Evolutionary conservation across 2,113 vertebrate species (phyloP).

Genomic region (Otus sunia): DNA sequence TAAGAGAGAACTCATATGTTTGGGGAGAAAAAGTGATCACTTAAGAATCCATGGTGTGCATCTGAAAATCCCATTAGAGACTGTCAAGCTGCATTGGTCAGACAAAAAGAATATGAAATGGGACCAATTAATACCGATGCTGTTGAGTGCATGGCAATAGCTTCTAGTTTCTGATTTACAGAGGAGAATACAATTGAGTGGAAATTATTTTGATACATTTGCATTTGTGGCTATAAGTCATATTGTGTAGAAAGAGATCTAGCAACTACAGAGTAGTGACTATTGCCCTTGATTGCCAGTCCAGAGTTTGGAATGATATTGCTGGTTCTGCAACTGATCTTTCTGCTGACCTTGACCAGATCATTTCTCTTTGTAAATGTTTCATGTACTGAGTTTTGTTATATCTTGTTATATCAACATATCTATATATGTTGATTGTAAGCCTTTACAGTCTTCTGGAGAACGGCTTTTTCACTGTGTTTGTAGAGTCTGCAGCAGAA

Average conservation of each 20-base stretch:
- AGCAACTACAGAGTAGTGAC: background rate
- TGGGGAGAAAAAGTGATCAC: slow-evolving; percentile 72
- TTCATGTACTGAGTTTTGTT: background rate
- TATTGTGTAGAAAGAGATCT: background rate
- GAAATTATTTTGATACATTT: slow-evolving; percentile 65
- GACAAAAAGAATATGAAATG: slow-evolving; percentile 69
- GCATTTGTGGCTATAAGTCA: slow-evolving; percentile 24
- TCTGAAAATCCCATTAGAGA: slow-evolving; percentile 75
- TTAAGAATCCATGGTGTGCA: slow-evolving; percentile 73
- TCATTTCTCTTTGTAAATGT: background rate
- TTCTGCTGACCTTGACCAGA: background rate
- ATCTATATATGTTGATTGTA: background rate
- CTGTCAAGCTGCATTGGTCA: slow-evolving; percentile 72
- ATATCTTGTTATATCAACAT: background rate
- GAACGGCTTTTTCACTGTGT: background rate
- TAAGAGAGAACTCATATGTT: slow-evolving; percentile 63
- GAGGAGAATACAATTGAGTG: slow-evolving; percentile 38
- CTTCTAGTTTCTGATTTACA: slow-evolving; percentile 34
- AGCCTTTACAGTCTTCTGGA: slow-evolving; percentile 1
- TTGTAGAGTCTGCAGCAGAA: slow-evolving; percentile 11
- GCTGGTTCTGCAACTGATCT: background rate
- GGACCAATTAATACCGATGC: slow-evolving; percentile 41
- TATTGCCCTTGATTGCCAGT: background rate
- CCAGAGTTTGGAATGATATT: background rate
- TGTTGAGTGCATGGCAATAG: slow-evolving; percentile 44